phyloP scores from a whole-genome alignment of 2,888 invertebrate species.

The Idaea dimidiata region DNA sequence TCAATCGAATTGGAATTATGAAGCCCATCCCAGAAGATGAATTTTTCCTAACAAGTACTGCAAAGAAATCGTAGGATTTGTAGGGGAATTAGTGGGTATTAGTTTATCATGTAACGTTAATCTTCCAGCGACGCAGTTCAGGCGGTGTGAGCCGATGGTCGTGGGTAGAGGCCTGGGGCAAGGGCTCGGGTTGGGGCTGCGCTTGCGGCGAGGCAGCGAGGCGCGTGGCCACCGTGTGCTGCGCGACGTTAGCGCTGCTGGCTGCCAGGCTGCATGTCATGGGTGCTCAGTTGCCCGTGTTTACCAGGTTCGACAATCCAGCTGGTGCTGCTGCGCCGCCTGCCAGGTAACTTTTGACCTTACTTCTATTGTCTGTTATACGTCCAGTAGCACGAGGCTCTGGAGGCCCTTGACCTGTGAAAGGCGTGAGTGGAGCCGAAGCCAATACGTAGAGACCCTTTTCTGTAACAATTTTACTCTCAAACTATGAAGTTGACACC shows the following conservation, averaged over 20 bases:
- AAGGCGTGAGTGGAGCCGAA: too few relatives aligned
- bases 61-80: too few relatives aligned
- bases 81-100: too few relatives aligned
- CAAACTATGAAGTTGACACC: too few relatives aligned
- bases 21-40: too few relatives aligned
- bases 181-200: constrained; percentile 68
- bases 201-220: constrained; percentile 85
- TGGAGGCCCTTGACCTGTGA: too few relatives aligned
- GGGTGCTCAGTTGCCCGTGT: constrained; percentile 97
- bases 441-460: too few relatives aligned
- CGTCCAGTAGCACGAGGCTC: too few relatives aligned
- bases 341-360: constrained; percentile 48
- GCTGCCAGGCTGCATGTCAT: constrained; percentile 94
- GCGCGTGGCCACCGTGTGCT: constrained; percentile 88
- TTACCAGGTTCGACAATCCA: constrained; percentile 98
- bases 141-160: constrained; percentile 57
- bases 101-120: not conserved
- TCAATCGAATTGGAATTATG: too few relatives aligned
- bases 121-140: constrained; percentile 55
- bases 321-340: constrained; percentile 94
- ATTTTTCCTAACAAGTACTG: too few relatives aligned
- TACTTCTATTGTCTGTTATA: too few relatives aligned
- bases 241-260: constrained; percentile 89
- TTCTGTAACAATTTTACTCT: too few relatives aligned
- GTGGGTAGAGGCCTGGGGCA: constrained; percentile 73